These are phyloP conservation scores for Thaleichthys pacificus DNA, from an alignment of 2,797 vertebrate genomes.

Conservation along the genomic window DNA sequence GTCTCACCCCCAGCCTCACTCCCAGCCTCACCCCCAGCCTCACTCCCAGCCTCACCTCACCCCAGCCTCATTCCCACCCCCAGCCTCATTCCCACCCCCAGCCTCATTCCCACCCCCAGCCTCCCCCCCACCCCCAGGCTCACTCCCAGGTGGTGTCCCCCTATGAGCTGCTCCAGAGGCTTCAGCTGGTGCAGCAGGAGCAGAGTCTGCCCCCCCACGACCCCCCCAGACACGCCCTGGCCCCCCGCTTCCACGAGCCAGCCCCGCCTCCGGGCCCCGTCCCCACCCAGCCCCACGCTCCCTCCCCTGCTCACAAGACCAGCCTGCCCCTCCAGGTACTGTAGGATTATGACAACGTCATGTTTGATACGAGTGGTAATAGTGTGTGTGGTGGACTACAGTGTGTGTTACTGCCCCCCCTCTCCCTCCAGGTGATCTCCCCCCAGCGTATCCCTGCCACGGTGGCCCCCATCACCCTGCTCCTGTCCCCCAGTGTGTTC, in stretches of 20 bases:
- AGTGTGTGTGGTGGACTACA: background rate
- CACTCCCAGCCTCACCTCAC: slow-evolving; percentile 29
- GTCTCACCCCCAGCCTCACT: slow-evolving; percentile 46
- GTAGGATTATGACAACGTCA: background rate
- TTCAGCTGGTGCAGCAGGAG: slow-evolving; percentile 88
- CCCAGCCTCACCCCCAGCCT: slow-evolving; percentile 45
- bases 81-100: slow-evolving; percentile 67
- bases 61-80: slow-evolving; percentile 46
- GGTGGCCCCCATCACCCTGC: slow-evolving; percentile 69
- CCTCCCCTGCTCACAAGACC: slow-evolving; percentile 67
- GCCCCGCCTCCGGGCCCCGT: slow-evolving; percentile 47
- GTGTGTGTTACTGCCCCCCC: background rate
- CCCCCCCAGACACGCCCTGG: slow-evolving; percentile 76
- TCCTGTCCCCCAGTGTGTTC: slow-evolving; percentile 90
- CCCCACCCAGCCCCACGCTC: slow-evolving; percentile 37
- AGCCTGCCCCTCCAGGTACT: slow-evolving; percentile 80
- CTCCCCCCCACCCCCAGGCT: slow-evolving; percentile 48
- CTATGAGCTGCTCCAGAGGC: slow-evolving; percentile 86
- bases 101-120: slow-evolving; percentile 53
- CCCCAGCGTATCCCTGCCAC: slow-evolving; percentile 79
- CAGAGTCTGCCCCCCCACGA: slow-evolving; percentile 68
- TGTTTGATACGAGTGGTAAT: background rate
- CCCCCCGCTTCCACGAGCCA: slow-evolving; percentile 84
- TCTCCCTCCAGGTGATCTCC: slow-evolving; percentile 75
- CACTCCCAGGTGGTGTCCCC: slow-evolving; percentile 79